phyloP scores from a whole-genome alignment of 2,888 invertebrate genomes.

The Escarpia spicata region DNA sequence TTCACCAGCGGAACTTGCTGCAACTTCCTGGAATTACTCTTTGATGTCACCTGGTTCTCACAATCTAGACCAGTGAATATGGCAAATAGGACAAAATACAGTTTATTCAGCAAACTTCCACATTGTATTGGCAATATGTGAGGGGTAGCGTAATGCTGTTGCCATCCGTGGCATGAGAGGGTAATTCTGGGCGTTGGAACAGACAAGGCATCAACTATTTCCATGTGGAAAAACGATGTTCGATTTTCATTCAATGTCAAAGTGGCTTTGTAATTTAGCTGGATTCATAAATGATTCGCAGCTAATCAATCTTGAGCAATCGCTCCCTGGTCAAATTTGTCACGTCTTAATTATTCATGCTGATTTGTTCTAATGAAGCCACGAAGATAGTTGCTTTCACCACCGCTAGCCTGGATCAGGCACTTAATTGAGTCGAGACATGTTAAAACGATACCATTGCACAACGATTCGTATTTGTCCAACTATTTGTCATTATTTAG shows the following conservation, averaged over 20 bases:
- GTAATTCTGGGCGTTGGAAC: too few species aligned
- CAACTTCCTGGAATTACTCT: too few species aligned
- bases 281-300: neutral
- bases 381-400: neutral
- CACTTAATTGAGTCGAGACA: neutral
- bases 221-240: neutral
- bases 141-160: too few species aligned
- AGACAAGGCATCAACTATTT: neutral
- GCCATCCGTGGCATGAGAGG: too few species aligned
- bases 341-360: neutral
- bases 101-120: too few species aligned
- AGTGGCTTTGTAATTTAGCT: neutral
- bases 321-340: neutral
- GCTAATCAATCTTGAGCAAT: neutral
- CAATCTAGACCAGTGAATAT: too few species aligned
- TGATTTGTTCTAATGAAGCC: constrained; percentile 11
- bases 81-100: too few species aligned
- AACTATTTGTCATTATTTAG: neutral
- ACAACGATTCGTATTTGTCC: neutral
- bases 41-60: too few species aligned
- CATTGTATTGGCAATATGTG: too few species aligned
- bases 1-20: too few species aligned
- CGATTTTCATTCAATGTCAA: neutral
- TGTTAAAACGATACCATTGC: neutral
- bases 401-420: neutral